Evolutionary conservation across 2,797 vertebrate genomes (phyloP), one percentile per base, ranked within the genome.

Genomic region (Holocentrus rufus): DNA sequence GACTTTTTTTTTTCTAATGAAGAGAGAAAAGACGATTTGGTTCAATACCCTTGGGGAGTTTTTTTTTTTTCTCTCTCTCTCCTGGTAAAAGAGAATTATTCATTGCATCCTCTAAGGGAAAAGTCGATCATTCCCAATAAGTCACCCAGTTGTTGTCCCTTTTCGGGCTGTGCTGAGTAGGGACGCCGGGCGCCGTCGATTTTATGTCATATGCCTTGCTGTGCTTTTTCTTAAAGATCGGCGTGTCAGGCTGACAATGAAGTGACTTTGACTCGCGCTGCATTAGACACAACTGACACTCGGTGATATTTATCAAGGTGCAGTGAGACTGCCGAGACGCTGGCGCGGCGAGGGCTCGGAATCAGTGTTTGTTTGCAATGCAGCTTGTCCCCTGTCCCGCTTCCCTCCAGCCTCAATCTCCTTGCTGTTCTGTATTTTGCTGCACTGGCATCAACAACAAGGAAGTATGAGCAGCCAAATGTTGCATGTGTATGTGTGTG

Each of bases 21-120:
- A 93, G 88, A 92, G 85, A 92, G 88, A 92, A 89, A 90, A 89
- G 88, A 90, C 84, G 59, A 91, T 94, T 93, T 91, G 88, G 90
- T 91, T 92, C 90, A 88, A 89, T 90, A 85, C 84, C 91, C 91
- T 31, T 25, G 65, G 87, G 92, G 83, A 64, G 57, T 30, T 69
- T 81, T 87, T 81, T 69, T 76, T n/a, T n/a, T n/a, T n/a, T n/a
- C n/a, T 71, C 30, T 39, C 60, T 79, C 68, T 81, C 69, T 82
- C 72, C 76, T 84, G 83, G 87, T 85, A 87, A 90, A 92, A 89
- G 83, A 88, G 87, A 92, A 92, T 93, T 91, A 93, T 93, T 92
- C 91, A 89, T 91, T 79, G 80, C 81, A 90, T 90, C 87, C 92
- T 92, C 86, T 87, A 55, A 89, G 89, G 82, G 80, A 84, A 90